Base-by-base conservation (phyloP, 2,797 vertebrate species). In the Sciurus vulgaris region DNA sequence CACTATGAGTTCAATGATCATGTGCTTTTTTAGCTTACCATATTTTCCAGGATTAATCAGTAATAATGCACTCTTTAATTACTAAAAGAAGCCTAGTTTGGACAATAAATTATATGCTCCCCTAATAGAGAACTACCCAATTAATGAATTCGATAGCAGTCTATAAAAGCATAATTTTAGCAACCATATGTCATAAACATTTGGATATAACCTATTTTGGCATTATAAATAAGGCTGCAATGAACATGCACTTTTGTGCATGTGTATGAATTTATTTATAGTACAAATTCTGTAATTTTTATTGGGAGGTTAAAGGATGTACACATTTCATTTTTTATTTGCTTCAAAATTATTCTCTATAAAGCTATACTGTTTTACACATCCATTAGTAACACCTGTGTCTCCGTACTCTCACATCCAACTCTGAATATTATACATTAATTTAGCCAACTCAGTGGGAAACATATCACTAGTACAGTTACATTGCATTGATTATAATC, bases 141-240 rank as follows among this genome's bases (percentile, higher is more conserved):
- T 73, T 63, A 89, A 86, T 86, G 33, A 95, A 87, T 96, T 89
- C 33, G n/a, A 61, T 77, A 77, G 17, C 8, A 65, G 24, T 65
- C 20, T 82, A 89, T 35, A 70, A 93, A 91, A 63, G 47, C 63
- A 67, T 26, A 35, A 90, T 47, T 83, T 92, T 70, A 54, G 51
- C 49, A 28, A 89, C 82, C 30, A 76, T 69, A 72, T 22, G 22
- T 38, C 77, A 59, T 74, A 92, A 86, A 91, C 22, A 82, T 67
- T 89, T 70, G 89, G 1, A 72, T 38, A 82, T n/a, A 61, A 89
- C 1, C 17, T 7, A 54, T 61, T 83, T 93, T 91, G 44, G 35
- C 41, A 49, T 86, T 63, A 82, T 77, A 13, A 96, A 70, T 51
- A 78, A 83, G 8, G 41, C 33, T 83, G 2, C 26, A 83, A 44